phyloP scores from a whole-genome alignment of 2,888 invertebrate genomes.

The Dryococelus australis region DNA sequence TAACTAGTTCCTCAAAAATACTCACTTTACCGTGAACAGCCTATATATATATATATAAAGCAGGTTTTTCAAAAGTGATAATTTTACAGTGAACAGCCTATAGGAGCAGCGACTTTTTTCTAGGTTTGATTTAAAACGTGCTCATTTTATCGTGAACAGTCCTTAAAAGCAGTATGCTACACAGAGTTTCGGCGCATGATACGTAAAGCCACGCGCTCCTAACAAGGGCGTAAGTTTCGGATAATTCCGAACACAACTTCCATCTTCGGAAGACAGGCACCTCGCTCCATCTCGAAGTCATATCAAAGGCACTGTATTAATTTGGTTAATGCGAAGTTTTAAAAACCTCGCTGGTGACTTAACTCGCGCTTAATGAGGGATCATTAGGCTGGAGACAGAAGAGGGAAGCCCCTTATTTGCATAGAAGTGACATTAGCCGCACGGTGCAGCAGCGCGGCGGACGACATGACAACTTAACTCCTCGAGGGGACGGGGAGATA shows the following conservation, averaged over 20 bases:
- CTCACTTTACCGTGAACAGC: too few relatives aligned
- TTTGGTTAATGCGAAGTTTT: constrained; percentile 16
- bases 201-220: not conserved
- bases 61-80: too few relatives aligned
- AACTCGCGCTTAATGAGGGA: constrained; percentile 16
- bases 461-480: constrained; percentile 16
- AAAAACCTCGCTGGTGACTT: constrained; percentile 11
- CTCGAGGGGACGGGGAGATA: not conserved
- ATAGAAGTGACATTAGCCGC: constrained; percentile 16
- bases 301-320: constrained; percentile 16
- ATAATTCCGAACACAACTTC: not conserved
- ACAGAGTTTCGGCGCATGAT: not conserved
- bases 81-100: too few relatives aligned
- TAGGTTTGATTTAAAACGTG: too few relatives aligned
- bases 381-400: constrained; percentile 16
- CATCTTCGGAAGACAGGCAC: not conserved
- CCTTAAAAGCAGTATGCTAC: too few relatives aligned
- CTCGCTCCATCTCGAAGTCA: not conserved
- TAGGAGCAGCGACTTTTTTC: too few relatives aligned
- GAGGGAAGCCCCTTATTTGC: not conserved
- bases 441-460: not conserved
- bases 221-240: not conserved
- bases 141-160: too few relatives aligned
- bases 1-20: too few relatives aligned
- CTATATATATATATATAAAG: too few relatives aligned